Percentiles rank a stretch among this genome's conserved stretches.
phyloP scores from a whole-genome alignment of 1,140 invertebrate species.

The Drosophila ohnishii region DNA sequence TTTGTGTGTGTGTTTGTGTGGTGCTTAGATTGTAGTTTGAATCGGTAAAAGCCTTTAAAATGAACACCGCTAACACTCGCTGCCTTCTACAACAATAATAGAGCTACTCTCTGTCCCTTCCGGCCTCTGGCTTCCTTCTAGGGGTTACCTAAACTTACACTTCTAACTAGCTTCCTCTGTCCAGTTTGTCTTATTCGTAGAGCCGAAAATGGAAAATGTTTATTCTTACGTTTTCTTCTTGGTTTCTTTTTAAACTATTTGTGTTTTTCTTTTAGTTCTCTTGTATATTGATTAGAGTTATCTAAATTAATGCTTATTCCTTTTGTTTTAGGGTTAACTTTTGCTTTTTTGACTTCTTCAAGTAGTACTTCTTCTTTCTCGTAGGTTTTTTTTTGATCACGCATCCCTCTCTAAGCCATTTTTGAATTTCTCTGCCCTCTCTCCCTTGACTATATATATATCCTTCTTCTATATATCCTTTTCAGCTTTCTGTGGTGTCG shows the following conservation, averaged over 20 bases:
- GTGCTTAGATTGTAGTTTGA: slow-evolving; percentile 49
- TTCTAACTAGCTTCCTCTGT: slow-evolving; percentile 23
- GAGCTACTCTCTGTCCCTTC: slow-evolving; percentile 36
- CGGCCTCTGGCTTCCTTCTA: not conserved
- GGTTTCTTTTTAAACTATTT: slow-evolving; percentile 37
- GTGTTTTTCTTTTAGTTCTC: slow-evolving; percentile 27
- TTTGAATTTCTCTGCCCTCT: slow-evolving; percentile 56
- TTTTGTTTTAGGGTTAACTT: slow-evolving; percentile 38
- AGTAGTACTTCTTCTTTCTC: slow-evolving; percentile 38
- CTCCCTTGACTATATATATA: slow-evolving; percentile 45
- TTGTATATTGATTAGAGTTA: slow-evolving; percentile 53
- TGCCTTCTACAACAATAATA: slow-evolving; percentile 67
- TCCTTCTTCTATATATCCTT: slow-evolving; percentile 32
- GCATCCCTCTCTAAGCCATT: slow-evolving; percentile 84
- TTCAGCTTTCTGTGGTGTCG: slow-evolving; percentile 45
- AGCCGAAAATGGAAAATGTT: slow-evolving; percentile 66
- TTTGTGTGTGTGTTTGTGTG: slow-evolving; percentile 16
- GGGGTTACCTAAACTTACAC: slow-evolving; percentile 25
- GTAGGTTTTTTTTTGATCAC: slow-evolving; percentile 84
- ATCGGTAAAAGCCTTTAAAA: slow-evolving; percentile 78
- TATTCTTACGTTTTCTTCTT: slow-evolving; percentile 19
- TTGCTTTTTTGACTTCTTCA: slow-evolving; percentile 32
- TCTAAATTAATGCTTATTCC: slow-evolving; percentile 46
- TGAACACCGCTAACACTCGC: slow-evolving; percentile 75
- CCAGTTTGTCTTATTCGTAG: slow-evolving; percentile 39